These are phyloP conservation scores for Dendronephthya gigantea DNA, from an alignment of 64 coral and sea anemone genomes.

Conservation along the genomic window DNA sequence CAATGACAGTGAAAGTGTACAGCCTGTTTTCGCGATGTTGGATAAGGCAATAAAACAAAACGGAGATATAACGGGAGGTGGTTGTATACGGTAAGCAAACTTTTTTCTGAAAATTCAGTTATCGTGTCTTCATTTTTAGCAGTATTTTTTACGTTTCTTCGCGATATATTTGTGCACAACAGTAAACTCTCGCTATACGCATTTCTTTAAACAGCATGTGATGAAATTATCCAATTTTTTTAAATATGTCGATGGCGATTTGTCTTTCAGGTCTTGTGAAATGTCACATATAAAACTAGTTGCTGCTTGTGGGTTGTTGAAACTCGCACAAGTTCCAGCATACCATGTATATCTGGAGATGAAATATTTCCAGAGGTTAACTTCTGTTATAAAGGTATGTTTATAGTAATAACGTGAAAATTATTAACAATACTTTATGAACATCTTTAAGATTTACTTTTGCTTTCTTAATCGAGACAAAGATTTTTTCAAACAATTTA, in stretches of 20 bases:
- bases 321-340: slow-evolving; percentile 44
- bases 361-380: slow-evolving; percentile 43
- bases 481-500: no score
- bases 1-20: slow-evolving; percentile 37
- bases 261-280: slow-evolving; percentile 32
- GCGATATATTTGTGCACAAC: no score
- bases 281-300: slow-evolving; percentile 46
- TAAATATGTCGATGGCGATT: neutral
- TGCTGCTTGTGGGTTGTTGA: slow-evolving; percentile 53
- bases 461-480: neutral
- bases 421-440: no score
- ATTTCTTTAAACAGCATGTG: neutral
- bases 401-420: neutral
- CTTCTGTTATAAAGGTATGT: slow-evolving; percentile 46
- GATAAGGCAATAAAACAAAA: slow-evolving; percentile 23
- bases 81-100: slow-evolving; percentile 31
- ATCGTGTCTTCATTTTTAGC: neutral
- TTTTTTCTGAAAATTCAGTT: neutral
- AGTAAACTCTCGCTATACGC: no score
- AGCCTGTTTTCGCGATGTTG: slow-evolving; percentile 45
- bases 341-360: slow-evolving; percentile 45
- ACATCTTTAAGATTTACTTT: no score
- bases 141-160: no score
- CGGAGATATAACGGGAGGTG: slow-evolving; percentile 51
- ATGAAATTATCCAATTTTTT: neutral